Conservation (phyloP, 1,140 invertebrate species). For the Probaryconus sp. region DNA sequence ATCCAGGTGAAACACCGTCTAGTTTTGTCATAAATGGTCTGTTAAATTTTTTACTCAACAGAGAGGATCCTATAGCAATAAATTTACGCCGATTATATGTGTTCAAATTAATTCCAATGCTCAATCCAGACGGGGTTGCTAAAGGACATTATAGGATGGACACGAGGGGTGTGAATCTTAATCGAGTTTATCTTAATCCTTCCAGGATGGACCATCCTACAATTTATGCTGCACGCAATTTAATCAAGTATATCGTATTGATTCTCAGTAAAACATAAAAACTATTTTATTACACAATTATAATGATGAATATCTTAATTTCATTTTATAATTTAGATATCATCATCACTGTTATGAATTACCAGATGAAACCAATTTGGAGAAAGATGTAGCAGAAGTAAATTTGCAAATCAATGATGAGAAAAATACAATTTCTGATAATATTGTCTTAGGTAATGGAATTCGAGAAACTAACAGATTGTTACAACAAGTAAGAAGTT, state of each 20-base stretch:
- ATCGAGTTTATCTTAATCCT: conserved; percentile 90
- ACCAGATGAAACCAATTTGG: conserved; percentile 68
- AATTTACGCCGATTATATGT: conserved; percentile 88
- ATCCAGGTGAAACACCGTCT: conserved; percentile 95
- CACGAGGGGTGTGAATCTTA: conserved; percentile 92
- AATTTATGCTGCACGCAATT: conserved; percentile 88
- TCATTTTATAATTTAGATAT: conserved; percentile 73
- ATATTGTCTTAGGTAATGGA: conserved; percentile 57
- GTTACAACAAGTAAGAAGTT: conserved; percentile 67
- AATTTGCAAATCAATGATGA: conserved; percentile 64
- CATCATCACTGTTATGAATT: conserved; percentile 79
- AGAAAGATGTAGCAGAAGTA: conserved; percentile 49
- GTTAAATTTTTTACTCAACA: conserved; percentile 86
- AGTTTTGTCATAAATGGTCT: conserved; percentile 97
- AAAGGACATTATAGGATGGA: conserved; percentile 94
- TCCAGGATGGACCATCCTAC: conserved; percentile 87
- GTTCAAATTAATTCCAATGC: conserved; percentile 94
- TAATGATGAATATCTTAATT: too few species aligned
- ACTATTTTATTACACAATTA: too few species aligned
- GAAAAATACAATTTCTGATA: conserved; percentile 52
- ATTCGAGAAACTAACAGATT: conserved; percentile 69
- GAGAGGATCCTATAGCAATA: conserved; percentile 86
- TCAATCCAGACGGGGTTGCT: conserved; percentile 96
- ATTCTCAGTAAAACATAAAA: neutral
- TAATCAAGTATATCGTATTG: conserved; percentile 82